These are phyloP conservation scores for Rhingia rostrata DNA, from an alignment of 2,888 invertebrate species.

Conservation along the genomic window DNA sequence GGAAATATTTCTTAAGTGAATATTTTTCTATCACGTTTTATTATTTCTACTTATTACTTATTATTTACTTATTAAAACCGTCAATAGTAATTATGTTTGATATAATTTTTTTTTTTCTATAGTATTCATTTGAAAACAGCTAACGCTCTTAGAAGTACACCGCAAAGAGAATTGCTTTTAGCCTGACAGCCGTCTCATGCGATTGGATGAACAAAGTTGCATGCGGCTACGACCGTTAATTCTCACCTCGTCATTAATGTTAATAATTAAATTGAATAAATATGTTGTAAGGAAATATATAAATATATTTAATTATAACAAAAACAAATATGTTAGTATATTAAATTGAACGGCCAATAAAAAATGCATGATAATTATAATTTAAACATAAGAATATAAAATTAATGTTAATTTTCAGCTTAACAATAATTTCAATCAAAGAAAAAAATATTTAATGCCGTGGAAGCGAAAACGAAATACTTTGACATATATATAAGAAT, in stretches of 20 bases:
- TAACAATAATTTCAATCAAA: neutral
- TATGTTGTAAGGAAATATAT: constrained; percentile 34
- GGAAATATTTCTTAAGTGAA: too few species aligned
- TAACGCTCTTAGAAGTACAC: constrained; percentile 80
- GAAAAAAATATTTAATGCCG: too few species aligned
- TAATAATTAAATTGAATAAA: constrained; percentile 40
- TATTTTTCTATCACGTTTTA: neutral
- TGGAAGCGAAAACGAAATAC: neutral
- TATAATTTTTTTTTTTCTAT: constrained; percentile 31
- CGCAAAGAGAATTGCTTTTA: constrained; percentile 80
- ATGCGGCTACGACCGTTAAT: constrained; percentile 34
- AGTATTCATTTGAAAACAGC: constrained; percentile 82
- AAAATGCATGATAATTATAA: neutral
- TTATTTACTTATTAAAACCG: neutral
- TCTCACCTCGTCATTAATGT: constrained; percentile 52
- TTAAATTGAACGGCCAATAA: constrained; percentile 10
- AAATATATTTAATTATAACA: constrained; percentile 8
- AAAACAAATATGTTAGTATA: constrained; percentile 29
- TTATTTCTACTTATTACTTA: too few species aligned
- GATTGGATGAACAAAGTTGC: constrained; percentile 51
- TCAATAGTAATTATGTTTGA: neutral
- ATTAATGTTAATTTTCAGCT: neutral
- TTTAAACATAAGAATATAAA: constrained; percentile 2
- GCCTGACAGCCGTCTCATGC: constrained; percentile 78
- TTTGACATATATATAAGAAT: neutral